Base-by-base conservation (phyloP, 2,797 vertebrate genomes). In the Sebastes kiyomatsui region DNA sequence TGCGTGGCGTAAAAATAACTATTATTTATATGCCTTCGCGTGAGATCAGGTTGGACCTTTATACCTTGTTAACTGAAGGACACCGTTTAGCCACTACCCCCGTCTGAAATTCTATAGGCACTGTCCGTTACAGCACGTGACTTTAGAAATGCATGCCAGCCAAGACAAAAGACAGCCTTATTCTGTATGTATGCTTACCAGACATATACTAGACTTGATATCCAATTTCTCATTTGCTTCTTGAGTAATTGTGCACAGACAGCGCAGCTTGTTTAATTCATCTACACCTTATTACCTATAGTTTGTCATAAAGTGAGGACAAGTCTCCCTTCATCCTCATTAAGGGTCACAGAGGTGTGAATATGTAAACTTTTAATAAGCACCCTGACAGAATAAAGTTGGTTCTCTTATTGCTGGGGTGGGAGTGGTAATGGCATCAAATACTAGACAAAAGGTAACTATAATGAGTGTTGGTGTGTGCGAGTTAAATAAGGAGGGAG, bases 341-440 rank as follows among this genome's bases (percentile, higher is more conserved):
- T 95, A 95, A 91, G 83, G 85, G 60, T 81, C 87, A 88, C 90
- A 88, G 92, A 93, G 86, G 92, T 95, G 95, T 92, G 93, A 95
- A 94, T 93, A 94, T 93, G 90, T 94, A 94, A 93, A 93, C 82
- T 94, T 93, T 91, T 96, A 96, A 95, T 94, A 95, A 94, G 93
- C 85, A 28, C 84, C 70, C 67, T 92, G 93, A 93, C 92, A 94
- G 91, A 88, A 91, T 91, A 81, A 93, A 94, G 92, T 91, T 89
- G 80, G 75, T 90, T 77, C 56, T 93, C 94, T 93, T 94, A 94
- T 87, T 90, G 85, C 82, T 85, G 82, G 69, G 80, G 84, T 91
- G 91, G 89, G 81, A 91, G 87, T 88, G 88, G 89, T 92, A 94
- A 93, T 92, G 78, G 82, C 86, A 90, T 75, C 80, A 86, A 88